These are phyloP conservation scores for Actinostola sp. DNA, from an alignment of 92 coral and sea anemone genomes.

Conservation along the genomic window DNA sequence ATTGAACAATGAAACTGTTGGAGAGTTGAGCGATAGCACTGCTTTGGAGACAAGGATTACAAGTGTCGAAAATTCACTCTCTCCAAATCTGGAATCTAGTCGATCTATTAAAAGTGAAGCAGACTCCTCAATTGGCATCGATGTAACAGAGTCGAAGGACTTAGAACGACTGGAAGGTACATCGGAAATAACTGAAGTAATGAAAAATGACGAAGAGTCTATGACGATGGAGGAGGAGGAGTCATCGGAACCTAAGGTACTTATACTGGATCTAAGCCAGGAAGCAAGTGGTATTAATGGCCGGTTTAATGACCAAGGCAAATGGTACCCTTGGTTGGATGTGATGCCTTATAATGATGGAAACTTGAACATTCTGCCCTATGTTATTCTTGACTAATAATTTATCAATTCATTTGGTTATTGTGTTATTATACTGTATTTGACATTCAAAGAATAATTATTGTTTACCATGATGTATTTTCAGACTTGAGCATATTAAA, in stretches of 20 bases:
- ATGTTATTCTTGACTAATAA: slow-evolving; percentile 84
- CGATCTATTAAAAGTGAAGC: no score
- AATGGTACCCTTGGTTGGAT: slow-evolving; percentile 90
- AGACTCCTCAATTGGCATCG: no score
- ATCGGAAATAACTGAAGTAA: not conserved
- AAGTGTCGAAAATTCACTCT: not conserved
- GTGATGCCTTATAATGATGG: slow-evolving; percentile 85
- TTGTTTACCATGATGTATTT: no score
- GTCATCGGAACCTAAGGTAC: slow-evolving; percentile 54
- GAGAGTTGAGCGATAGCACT: not conserved
- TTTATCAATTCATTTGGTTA: no score
- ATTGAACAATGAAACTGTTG: not conserved
- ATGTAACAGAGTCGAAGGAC: not conserved
- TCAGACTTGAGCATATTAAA: no score
- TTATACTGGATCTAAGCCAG: slow-evolving; percentile 63
- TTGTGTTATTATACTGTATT: no score
- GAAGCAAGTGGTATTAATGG: slow-evolving; percentile 93
- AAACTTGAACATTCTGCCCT: slow-evolving; percentile 76
- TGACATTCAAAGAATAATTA: no score
- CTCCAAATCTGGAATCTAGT: not conserved
- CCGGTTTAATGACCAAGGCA: slow-evolving; percentile 79
- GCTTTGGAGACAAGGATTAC: not conserved
- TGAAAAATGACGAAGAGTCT: slow-evolving; percentile 4
- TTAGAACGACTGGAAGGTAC: no score
- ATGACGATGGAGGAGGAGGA: slow-evolving; percentile 24